These are phyloP conservation scores for Thamnophis sirtalis DNA, from an alignment of 2,113 vertebrate genomes.

Conservation along the genomic window DNA sequence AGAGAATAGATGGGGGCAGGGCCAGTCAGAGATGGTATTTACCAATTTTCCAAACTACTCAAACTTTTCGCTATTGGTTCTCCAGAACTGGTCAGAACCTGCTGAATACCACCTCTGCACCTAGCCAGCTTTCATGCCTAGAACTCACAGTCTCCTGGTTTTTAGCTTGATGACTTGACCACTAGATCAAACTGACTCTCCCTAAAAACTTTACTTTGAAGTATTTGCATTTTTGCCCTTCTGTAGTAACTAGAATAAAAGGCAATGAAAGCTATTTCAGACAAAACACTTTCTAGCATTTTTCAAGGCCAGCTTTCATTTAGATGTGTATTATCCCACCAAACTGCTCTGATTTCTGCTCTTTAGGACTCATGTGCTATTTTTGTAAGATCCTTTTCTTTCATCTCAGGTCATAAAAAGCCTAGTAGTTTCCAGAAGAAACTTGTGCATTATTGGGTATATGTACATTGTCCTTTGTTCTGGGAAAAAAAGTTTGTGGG, in stretches of 20 bases:
- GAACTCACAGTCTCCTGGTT: not conserved
- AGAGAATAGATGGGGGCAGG: too few relatives aligned
- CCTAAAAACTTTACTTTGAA: not conserved
- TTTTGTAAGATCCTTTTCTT: not conserved
- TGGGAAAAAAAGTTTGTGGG: constrained; percentile 39
- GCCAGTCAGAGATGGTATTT: too few relatives aligned
- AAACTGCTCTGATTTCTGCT: not conserved
- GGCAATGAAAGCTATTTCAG: not conserved
- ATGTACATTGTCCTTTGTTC: constrained; percentile 14
- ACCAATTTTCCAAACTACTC: too few relatives aligned
- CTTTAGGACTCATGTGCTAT: not conserved
- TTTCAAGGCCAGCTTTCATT: not conserved
- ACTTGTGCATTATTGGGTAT: constrained; percentile 42
- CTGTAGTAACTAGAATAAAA: not conserved
- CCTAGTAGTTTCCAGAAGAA: constrained; percentile 40
- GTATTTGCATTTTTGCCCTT: not conserved
- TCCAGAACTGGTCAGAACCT: too few relatives aligned
- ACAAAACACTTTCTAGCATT: not conserved
- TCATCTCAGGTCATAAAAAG: constrained; percentile 22
- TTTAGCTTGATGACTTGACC: not conserved
- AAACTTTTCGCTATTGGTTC: too few relatives aligned
- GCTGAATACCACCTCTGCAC: not conserved
- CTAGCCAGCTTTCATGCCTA: not conserved
- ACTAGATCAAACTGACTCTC: not conserved
- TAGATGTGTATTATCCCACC: not conserved